A percentile compares a stretch with the other conserved stretches of the same genome.
Evolutionary conservation across 2,113 vertebrate species (phyloP).

Genomic region (Cebidichthys violaceus): DNA sequence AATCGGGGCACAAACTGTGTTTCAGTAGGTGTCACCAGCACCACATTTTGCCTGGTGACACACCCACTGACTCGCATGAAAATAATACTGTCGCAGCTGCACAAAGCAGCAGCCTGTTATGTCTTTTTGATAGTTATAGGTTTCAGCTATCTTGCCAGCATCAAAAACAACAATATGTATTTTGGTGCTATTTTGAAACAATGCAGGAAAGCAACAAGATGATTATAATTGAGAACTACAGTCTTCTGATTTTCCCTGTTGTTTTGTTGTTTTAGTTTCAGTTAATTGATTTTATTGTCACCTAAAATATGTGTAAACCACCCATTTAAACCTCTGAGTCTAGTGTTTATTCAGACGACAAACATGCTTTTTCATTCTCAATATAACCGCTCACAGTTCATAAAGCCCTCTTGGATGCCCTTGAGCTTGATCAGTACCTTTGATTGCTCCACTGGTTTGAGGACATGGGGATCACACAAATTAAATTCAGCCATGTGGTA

Average conservation of each 20-base stretch:
- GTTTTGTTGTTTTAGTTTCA: conserved; percentile 7
- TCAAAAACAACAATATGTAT: conserved; percentile 21
- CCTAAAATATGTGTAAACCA: conserved; percentile 8
- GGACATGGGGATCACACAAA: conserved; percentile 68
- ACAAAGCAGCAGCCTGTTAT: background rate
- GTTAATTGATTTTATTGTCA: conserved; percentile 2
- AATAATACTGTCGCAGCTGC: background rate
- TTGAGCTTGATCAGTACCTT: conserved; percentile 67
- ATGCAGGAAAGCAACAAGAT: background rate
- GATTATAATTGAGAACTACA: conserved; percentile 6
- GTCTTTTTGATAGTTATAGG: background rate
- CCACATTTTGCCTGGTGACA: no score
- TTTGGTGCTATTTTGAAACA: conserved; percentile 10
- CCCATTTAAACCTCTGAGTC: background rate
- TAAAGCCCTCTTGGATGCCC: conserved; percentile 46
- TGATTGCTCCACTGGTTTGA: conserved; percentile 65
- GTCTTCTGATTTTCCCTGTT: background rate
- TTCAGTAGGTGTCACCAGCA: no score
- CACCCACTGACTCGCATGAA: background rate
- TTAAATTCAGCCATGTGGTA: conserved; percentile 74
- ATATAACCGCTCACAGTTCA: conserved; percentile 14
- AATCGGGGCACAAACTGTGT: no score
- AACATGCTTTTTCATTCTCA: background rate
- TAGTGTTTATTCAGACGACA: conserved; percentile 13
- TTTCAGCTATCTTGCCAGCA: background rate